Percentiles rank a stretch among this genome's conserved stretches.
phyloP scores from a whole-genome alignment of 2,888 invertebrate species.

The Tachina fera region DNA sequence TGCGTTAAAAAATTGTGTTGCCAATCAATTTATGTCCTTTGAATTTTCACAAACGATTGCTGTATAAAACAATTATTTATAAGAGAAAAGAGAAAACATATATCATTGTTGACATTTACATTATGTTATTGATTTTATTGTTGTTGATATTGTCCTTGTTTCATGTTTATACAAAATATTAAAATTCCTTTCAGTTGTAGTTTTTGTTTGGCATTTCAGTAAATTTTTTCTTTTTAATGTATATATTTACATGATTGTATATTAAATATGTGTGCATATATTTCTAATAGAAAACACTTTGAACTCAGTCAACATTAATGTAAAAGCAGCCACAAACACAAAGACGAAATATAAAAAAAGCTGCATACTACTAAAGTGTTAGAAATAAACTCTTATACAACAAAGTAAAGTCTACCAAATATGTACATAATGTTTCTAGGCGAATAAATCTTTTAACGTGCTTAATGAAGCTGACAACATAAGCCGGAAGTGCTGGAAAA shows the following conservation, averaged over 20 bases:
- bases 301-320: conserved; percentile 6
- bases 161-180: conserved; percentile 38
- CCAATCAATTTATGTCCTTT: conserved; percentile 43
- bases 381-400: background rate
- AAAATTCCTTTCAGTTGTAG: conserved; percentile 25
- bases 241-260: background rate
- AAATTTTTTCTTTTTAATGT: background rate
- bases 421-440: no score
- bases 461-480: no score
- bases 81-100: conserved; percentile 15
- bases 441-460: no score
- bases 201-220: conserved; percentile 36
- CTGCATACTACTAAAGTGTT: background rate
- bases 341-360: background rate
- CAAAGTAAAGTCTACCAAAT: no score
- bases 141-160: conserved; percentile 31
- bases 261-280: background rate
- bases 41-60: conserved; percentile 43
- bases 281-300: background rate
- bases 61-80: background rate
- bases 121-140: conserved; percentile 33
- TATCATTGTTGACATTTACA: conserved; percentile 55
- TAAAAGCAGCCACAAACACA: background rate
- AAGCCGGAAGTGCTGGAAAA: no score
- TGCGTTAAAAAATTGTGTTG: background rate